Conservation (phyloP, 2,888 invertebrate species). For the Megastigmus dorsalis region DNA sequence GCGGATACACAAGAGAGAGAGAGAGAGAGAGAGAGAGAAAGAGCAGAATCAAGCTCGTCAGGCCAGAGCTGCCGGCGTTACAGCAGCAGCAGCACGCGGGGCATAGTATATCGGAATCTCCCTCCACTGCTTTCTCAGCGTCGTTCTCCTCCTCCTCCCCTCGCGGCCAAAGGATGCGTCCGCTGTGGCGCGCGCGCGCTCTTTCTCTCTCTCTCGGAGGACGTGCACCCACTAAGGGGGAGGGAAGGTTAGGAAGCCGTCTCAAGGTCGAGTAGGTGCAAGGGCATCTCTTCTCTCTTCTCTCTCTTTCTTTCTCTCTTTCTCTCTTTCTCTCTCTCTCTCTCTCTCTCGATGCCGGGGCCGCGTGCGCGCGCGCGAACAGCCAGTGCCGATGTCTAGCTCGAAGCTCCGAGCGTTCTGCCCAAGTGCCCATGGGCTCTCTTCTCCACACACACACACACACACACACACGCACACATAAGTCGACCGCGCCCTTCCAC, state of each 20-base stretch:
- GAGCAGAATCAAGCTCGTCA: slow-evolving; percentile 33
- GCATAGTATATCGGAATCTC: slow-evolving; percentile 40
- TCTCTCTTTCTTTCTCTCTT: too few relatives aligned
- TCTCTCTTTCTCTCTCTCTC: too few relatives aligned
- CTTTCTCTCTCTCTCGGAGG: too few relatives aligned
- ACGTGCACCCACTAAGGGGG: slow-evolving; percentile 37
- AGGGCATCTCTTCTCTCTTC: slow-evolving; percentile 54
- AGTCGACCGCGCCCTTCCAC: slow-evolving; percentile 15
- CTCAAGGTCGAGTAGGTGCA: slow-evolving; percentile 55
- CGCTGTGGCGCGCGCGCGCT: slow-evolving; percentile 9
- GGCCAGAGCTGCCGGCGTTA: neutral
- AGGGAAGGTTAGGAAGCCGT: slow-evolving; percentile 56
- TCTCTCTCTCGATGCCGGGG: too few relatives aligned
- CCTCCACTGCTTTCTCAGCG: slow-evolving; percentile 19
- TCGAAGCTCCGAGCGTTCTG: slow-evolving; percentile 3
- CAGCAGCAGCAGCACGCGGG: neutral
- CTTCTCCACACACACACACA: neutral
- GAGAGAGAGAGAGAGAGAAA: slow-evolving; percentile 14
- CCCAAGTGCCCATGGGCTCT: slow-evolving; percentile 8
- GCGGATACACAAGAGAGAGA: neutral
- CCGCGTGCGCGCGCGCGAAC: slow-evolving; percentile 10
- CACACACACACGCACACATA: neutral
- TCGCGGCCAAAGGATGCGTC: slow-evolving; percentile 37
- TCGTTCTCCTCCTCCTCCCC: slow-evolving; percentile 13
- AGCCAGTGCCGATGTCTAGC: neutral